A percentile compares a stretch with the other conserved stretches of the same genome.
Evolutionary conservation across 2,797 vertebrate genomes (phyloP).

Genomic region (Gobionotothen gibberifrons): DNA sequence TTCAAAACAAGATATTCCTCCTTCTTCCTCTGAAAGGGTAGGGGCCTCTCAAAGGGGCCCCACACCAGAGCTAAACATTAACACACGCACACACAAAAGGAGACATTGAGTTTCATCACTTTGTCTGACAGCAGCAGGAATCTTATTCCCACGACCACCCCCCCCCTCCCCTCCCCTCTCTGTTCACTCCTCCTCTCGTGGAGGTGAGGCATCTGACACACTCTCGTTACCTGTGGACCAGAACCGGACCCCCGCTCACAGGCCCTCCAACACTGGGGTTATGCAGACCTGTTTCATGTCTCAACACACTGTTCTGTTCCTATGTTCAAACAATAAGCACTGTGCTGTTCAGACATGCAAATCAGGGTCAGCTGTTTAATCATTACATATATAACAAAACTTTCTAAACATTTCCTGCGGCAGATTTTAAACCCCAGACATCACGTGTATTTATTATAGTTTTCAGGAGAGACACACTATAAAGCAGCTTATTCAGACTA

Average conservation of each 20-base stretch:
- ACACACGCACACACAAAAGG: conserved; percentile 19
- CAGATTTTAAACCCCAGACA: background rate
- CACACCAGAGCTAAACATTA: conserved; percentile 5
- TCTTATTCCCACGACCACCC: conserved; percentile 33
- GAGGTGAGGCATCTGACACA: conserved; percentile 47
- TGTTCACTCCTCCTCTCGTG: background rate
- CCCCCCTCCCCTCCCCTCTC: background rate
- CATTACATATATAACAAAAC: background rate
- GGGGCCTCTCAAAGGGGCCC: conserved; percentile 30
- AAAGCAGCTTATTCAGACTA: background rate
- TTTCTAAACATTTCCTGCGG: background rate
- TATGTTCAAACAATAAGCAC: background rate
- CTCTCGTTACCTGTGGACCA: conserved; percentile 25
- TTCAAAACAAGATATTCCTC: background rate
- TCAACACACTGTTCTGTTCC: background rate
- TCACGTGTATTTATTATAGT: background rate
- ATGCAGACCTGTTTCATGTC: background rate
- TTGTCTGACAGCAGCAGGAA: conserved; percentile 14
- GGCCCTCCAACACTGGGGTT: background rate
- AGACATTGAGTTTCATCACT: conserved; percentile 7
- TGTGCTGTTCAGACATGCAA: background rate
- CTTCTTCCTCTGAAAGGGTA: conserved; percentile 3
- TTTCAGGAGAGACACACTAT: background rate
- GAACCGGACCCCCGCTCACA: background rate
- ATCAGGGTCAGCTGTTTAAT: background rate